Evolutionary conservation across 1,140 invertebrate species (phyloP).

Genomic region (Venturia canescens): DNA sequence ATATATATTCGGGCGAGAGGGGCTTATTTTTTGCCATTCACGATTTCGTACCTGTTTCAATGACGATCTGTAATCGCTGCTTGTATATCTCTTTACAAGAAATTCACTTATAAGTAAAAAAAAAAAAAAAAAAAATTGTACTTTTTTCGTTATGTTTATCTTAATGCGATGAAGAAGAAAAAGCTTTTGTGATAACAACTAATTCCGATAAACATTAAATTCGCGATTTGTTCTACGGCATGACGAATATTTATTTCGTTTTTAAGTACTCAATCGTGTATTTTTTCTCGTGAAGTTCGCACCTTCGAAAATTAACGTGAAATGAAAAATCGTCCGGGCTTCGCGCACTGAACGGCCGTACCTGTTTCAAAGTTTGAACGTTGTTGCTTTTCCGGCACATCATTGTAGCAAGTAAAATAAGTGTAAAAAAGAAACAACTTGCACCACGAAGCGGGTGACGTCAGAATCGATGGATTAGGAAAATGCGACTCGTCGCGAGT

Average conservation of each 20-base stretch:
- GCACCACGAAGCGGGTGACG: conserved; percentile 17
- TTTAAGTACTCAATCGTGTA: conserved; percentile 27
- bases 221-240: background rate
- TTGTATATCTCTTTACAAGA: conserved; percentile 22
- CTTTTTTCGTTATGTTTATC: background rate
- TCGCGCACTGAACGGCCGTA: conserved; percentile 47
- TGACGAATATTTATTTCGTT: conserved; percentile 20
- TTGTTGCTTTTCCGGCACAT: conserved; percentile 15
- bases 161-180: background rate
- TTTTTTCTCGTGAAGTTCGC: conserved; percentile 10
- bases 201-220: conserved; percentile 32
- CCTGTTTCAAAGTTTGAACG: conserved; percentile 48
- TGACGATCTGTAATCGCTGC: conserved; percentile 19
- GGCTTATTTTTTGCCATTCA: conserved; percentile 17
- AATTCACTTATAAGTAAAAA: background rate
- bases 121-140: background rate
- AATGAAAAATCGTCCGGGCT: conserved; percentile 35
- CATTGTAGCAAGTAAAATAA: background rate
- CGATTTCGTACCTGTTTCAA: conserved; percentile 20
- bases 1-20: background rate
- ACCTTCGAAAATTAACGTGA: conserved; percentile 3
- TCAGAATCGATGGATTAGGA: background rate
- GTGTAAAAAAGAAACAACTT: background rate
- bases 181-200: conserved; percentile 20
- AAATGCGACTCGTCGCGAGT: background rate